Evolutionary conservation across 1,140 invertebrate genomes (phyloP), one percentile per base, ranked within the genome.

Genomic region (Sycophila sp.): DNA sequence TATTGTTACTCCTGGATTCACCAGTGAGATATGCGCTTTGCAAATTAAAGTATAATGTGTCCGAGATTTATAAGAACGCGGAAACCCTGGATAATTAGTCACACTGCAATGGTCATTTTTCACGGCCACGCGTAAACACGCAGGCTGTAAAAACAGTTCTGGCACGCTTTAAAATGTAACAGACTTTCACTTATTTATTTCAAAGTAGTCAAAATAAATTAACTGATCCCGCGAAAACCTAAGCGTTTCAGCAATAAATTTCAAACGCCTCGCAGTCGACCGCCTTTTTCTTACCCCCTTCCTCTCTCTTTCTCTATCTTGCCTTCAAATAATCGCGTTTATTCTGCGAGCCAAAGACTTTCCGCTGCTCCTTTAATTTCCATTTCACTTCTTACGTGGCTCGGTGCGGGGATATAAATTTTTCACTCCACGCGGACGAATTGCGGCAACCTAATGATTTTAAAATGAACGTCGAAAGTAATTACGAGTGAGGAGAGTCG

Each of bases 391-490:
- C 32, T 58, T 36, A 58, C 40, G 34, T 34, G 24, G 26, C 40
- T 38, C 34, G 3, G 1, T 24, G n/a, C n/a, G 19, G 7, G 36
- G 13, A 34, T 49, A 49, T 1, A 34, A 15, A 13, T 34, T 49
- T 34, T 63, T 32, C 5, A 34, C 26, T 24, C 3, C 10, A 28
- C n/a, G 58, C 6, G 26, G 42, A 60, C 11, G 53, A 60, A 60
- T 22, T 42, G 3, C n/a, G 3, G 19, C 45, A 63, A 15, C 40
- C 13, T 67, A 47, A 47, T 58, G 51, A 32, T 58, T 67, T 66
- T 58, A 47, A 58, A 67, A 58, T 36, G 28, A 47, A 47, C 38
- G 53, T 67, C 32, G 38, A 26, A 49, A 59, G 55, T 68, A 59
- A 68, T 68, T 68, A 58, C 22, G 47, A 19, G 13, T 2, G 13